Base-by-base conservation (phyloP, 1,140 invertebrate genomes). In the Trypoxylus dichotomus region DNA sequence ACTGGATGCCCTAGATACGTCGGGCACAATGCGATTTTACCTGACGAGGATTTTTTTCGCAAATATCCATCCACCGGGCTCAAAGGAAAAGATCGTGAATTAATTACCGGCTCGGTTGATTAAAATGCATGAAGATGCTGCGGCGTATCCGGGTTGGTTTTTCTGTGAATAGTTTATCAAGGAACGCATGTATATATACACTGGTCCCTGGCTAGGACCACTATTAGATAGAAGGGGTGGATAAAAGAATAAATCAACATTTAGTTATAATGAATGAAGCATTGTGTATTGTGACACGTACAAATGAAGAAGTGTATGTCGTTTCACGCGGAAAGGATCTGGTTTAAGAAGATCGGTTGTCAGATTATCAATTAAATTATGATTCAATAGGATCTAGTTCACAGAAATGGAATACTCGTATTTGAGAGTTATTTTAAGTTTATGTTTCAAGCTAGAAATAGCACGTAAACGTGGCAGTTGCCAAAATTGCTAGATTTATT, bases 181-280 rank as follows among this genome's bases (percentile, higher is more conserved):
- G 60, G 27, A 68, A 24, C 11, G 27, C 7, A 68, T 21, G 60
- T 15, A 27, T 68, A 2, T 13, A 24, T 11, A 2, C 15, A 68
- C 60, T 3, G 19, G 32, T 37, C 32, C 32, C 32, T 37, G 32
- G 21, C 47, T 7, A 13, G 47, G 60, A 27, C 11, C 3, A 27
- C 60, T 68, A 15, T 27, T 29, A 29, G 19, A 68, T 68, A 68
- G 19, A 24, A 68, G 21, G 21, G 21, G 5, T 7, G 21, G 21
- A 63, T 63, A 63, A 63, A 68, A 68, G 60, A 68, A 68, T 68
- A 68, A 27, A 68, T 68, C 24, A 68, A 68, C 24, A 68, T 68
- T 68, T 68, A 68, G 27, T 68, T 21, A 68, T 27, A 27, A 68
- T 29, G 21, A 68, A 68, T 37, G 32, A 37, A 37, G 32, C 10